Base-by-base conservation (phyloP, 1,140 invertebrate genomes). In the Parasteatoda tepidariorum region DNA sequence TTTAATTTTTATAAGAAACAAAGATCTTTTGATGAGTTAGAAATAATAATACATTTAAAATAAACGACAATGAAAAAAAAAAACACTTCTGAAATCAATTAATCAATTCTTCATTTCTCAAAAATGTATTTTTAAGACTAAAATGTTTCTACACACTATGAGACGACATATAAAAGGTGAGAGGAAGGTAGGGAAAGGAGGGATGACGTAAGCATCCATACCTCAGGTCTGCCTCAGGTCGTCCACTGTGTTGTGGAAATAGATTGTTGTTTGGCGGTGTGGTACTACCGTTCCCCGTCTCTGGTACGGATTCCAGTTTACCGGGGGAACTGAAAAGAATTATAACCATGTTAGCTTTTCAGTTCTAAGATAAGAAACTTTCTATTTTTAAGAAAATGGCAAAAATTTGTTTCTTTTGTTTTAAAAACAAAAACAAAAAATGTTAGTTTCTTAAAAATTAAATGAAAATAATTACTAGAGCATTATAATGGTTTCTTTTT, bases 261-360 rank as follows among this genome's bases (percentile, higher is more conserved):
- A 64, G 73, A 64, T 76, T 54, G 71, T 75, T 34, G 57, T 62
- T 54, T 30, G 30, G 59, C 26, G 73, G 26, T 64, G 73, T 41
- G 18, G 34, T n/a, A 76, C 73, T 64, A 76, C 48, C 34, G 18
- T 61, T 64, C 59, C 73, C 59, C 59, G 73, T 59, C 38, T 64
- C 59, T 26, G 73, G 34, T n/a, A 64, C 73, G 2, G 73, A 75
- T 75, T 75, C 57, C 59, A 64, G 26, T 76, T 64, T 76, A 55
- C 41, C 38, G 18, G 30, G 34, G 73, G 73, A 76, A 76, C 73
- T 76, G 59, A 64, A 76, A 76, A 38, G 73, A 64, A 76, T 76
- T 76, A 64, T 33, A 59, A 76, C 61, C 41, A 4, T 18, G 38
- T 76, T 76, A 64, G 73, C 73, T 76, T 62, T 76, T 62, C 59